Evolutionary conservation across 2,113 vertebrate species (phyloP).

Genomic region (Hydrolagus affinis): DNA sequence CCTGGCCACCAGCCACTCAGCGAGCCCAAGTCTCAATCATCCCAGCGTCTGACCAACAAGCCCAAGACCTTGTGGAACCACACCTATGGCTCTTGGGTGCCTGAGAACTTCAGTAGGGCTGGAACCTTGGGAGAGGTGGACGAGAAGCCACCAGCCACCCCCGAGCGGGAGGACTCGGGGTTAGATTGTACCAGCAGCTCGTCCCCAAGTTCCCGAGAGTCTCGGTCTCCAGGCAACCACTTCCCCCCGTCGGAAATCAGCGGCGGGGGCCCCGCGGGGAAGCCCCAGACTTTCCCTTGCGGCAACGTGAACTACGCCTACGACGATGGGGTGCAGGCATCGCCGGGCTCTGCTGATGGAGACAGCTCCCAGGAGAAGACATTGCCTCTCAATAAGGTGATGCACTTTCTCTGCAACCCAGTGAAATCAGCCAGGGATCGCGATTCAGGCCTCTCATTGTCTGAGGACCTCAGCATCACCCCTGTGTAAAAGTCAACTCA

Average conservation of each 20-base stretch:
- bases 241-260: constrained; percentile 42
- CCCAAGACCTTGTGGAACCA: constrained; percentile 86
- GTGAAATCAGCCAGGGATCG: constrained; percentile 67
- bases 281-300: constrained; percentile 74
- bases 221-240: constrained; percentile 48
- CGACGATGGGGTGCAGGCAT: constrained; percentile 40
- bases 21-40: constrained; percentile 52
- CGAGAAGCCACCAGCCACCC: constrained; percentile 34
- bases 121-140: constrained; percentile 39
- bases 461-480: constrained; percentile 73
- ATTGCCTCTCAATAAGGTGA: constrained; percentile 51
- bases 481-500: constrained; percentile 53
- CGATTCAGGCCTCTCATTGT: constrained; percentile 72
- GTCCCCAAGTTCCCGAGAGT: constrained; percentile 45
- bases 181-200: constrained; percentile 49
- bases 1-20: constrained; percentile 46
- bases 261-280: constrained; percentile 56
- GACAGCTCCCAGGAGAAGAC: not conserved
- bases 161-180: constrained; percentile 54
- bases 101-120: constrained; percentile 60
- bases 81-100: constrained; percentile 78
- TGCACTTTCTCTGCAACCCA: constrained; percentile 56
- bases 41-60: constrained; percentile 75
- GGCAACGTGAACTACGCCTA: constrained; percentile 82
- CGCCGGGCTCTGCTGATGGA: not conserved